These are phyloP conservation scores for Prunella strophiata DNA, from an alignment of 2,797 vertebrate genomes.

Conservation along the genomic window DNA sequence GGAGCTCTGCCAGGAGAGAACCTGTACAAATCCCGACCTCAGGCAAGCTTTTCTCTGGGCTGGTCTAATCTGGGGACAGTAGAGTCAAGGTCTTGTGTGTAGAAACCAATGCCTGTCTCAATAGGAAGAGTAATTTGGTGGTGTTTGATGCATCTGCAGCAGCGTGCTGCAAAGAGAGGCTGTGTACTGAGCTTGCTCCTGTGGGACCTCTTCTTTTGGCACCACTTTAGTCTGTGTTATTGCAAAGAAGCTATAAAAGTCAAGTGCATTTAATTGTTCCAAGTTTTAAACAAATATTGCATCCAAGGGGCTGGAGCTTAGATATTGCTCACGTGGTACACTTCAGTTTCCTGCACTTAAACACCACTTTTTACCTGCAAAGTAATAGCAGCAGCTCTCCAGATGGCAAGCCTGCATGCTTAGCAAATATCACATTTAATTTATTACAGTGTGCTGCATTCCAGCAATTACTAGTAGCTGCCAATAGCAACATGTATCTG, in stretches of 20 bases:
- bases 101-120: background rate
- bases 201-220: background rate
- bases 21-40: fast-evolving
- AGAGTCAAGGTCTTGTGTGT: background rate
- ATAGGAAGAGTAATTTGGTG: background rate
- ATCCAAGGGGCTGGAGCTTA: background rate
- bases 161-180: background rate
- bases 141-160: background rate
- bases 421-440: constrained; percentile 63
- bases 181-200: background rate
- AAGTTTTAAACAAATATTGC: constrained; percentile 37
- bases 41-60: fast-evolving
- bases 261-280: background rate
- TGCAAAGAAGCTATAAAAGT: constrained; percentile 11
- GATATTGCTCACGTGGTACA: background rate
- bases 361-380: constrained; percentile 42
- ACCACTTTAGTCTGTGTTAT: background rate
- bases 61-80: background rate
- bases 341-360: constrained; percentile 22
- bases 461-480: constrained; percentile 63
- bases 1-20: background rate
- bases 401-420: constrained; percentile 58
- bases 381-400: constrained; percentile 41
- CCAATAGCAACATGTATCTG: constrained; percentile 56
- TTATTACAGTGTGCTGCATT: constrained; percentile 54